Evolutionary conservation across 2,797 vertebrate species (phyloP), one percentile per base, ranked within the genome.

Genomic region (Chrosomus eos): DNA sequence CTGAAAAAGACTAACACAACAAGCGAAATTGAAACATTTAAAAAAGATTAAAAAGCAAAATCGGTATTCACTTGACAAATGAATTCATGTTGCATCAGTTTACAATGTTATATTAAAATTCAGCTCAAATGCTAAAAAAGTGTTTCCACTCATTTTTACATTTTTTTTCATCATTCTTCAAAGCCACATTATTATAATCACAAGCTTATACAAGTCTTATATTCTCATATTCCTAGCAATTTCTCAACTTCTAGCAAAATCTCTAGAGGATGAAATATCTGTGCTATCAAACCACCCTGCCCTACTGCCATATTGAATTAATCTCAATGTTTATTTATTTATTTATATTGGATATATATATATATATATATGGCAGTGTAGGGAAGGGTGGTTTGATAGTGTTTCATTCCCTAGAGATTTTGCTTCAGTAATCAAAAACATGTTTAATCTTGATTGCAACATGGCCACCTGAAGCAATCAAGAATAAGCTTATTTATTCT

Each of bases 21-120:
- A 77, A 77, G 43, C 5, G 23, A 74, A 85, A 81, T 77, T 72
- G 51, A 77, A 82, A 48, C 64, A 43, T 68, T 70, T 60, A 55
- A 67, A 51, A 77, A 31, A 67, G 26, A 67, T 28, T 31, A 36
- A 45, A 70, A 43, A 62, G 40, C 26, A 60, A 60, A 43, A 84
- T 70, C 7, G 28, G 53, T 33, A 55, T 82, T 60, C 74, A 26
- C 74, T 60, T 51, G 53, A 60, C 53, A 62, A 73, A 82, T 75
- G 4, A 36, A 75, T 55, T 36, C 11, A 53, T 36, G 51, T 55
- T 36, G 73, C 21, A 75, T 55, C 73, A 23, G 11, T 7, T 53
- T 5, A 53, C n/a, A 74, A 74, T 74, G 7, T 31, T 51, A 18
- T 23, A 33, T 33, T 33, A 53, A 23, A 51, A 11, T 19, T 51